Base-by-base conservation (phyloP, 92 coral and sea anemone genomes). In the Ricordea florida region DNA sequence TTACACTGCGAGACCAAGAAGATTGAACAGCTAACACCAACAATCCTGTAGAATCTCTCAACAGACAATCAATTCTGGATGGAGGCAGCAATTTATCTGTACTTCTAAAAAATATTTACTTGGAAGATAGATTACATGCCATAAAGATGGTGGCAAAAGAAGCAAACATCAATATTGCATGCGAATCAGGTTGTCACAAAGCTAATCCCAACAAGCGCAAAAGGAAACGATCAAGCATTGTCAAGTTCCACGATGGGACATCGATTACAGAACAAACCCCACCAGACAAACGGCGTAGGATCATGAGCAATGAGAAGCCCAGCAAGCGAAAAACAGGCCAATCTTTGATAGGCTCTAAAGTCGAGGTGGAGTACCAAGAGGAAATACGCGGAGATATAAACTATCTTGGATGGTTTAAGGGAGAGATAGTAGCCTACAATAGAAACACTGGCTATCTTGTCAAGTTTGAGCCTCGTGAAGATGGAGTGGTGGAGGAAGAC, bases 31-130 rank as follows among this genome's bases (percentile, higher is more conserved):
- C 82, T 6, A 69, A 51, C 5, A 80, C 82, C 10, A 79, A 80
- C 72, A 79, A 64, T 49, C 86, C 83, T 8, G 87, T 65, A 0
- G 92, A 86, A 28, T 74, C 71, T 0, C 47, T 86, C 20, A 86
- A 81, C 36, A 17, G 88, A 15, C 68, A 86, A 61, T 46, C 84
- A 26, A 37, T 86, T 30, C 44, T 32, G 51, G 84, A 70, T 1
- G 49, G 81, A 1, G 5, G 86, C 29, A 79, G 48, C 20, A 85
- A 80, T 13, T 24, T 85, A 25, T 51, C 65, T 7, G 75, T 68
- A 3, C 74, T 86, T 8, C 80, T 86, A 2, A 47, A 50, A 25
- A 81, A 86, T 38, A 74, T 73, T 18, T 86, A 86, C 36, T 48
- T 77, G 13, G 85, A 84, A 48, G 80, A 83, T 42, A 66, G 85